Percentiles rank a stretch among this genome's conserved stretches.
Conservation (phyloP, 1,140 invertebrate species). For the Drosophila littoralis region DNA sequence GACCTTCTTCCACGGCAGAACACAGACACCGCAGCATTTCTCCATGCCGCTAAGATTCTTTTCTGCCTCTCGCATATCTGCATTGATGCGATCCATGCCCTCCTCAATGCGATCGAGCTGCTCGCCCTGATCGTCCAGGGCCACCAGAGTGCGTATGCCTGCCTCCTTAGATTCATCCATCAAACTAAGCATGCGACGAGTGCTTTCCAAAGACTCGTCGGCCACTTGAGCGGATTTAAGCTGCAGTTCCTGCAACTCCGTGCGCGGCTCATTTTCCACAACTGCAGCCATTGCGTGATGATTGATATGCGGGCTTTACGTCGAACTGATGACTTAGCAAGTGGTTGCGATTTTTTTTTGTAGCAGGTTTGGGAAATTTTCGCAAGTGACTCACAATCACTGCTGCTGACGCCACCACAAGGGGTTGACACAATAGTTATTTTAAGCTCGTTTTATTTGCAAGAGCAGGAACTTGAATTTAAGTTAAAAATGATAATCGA, state of each 20-base stretch:
- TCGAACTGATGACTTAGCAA: conserved; percentile 49
- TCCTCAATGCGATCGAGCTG: conserved; percentile 99
- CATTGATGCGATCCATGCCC: conserved; percentile 99
- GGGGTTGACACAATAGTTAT: neutral
- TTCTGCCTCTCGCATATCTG: conserved; percentile 99
- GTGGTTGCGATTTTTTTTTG: conserved; percentile 51
- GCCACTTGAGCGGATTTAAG: conserved; percentile 90
- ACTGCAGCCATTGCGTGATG: conserved; percentile 84
- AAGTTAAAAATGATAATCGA: neutral
- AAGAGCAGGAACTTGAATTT: conserved; percentile 31
- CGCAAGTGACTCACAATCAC: conserved; percentile 59
- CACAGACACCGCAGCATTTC: conserved; percentile 99
- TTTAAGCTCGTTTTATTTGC: conserved; percentile 25
- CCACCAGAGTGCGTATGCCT: conserved; percentile 98
- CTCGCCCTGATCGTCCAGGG: conserved; percentile 96
- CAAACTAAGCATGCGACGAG: conserved; percentile 96
- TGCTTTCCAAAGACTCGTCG: conserved; percentile 98
- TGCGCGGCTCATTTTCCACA: conserved; percentile 87
- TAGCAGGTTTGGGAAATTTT: conserved; percentile 33
- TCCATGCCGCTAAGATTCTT: conserved; percentile 99
- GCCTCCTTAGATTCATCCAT: conserved; percentile 99
- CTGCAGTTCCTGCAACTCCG: conserved; percentile 93
- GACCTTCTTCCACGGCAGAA: conserved; percentile 97
- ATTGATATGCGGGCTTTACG: conserved; percentile 11
- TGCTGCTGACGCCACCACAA: conserved; percentile 20